Conservation (phyloP, 2,113 vertebrate genomes). For the Anhinga anhinga region DNA sequence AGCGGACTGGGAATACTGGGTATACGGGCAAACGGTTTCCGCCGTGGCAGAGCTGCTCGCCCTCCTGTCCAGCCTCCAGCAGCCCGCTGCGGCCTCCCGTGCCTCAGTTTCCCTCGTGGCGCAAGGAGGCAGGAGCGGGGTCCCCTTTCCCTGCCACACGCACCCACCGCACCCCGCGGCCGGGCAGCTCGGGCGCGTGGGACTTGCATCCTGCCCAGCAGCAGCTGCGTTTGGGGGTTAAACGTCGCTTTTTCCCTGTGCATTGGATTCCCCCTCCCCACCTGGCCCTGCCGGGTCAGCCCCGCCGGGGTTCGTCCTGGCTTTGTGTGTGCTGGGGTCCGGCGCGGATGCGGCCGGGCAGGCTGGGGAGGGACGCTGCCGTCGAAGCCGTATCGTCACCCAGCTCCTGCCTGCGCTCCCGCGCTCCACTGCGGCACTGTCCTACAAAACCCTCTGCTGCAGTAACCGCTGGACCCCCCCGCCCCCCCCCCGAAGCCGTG, state of each 20-base stretch:
- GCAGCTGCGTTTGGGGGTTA: background rate
- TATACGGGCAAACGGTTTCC: rapidly evolving
- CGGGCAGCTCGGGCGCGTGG: rapidly evolving
- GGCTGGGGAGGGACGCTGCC: background rate
- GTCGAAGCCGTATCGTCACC: background rate
- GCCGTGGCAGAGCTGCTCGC: rapidly evolving
- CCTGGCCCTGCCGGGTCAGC: rapidly evolving
- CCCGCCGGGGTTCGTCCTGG: background rate
- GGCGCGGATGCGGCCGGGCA: rapidly evolving
- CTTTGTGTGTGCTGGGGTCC: rapidly evolving
- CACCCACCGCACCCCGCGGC: background rate
- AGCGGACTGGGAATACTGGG: background rate
- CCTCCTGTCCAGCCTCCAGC: background rate
- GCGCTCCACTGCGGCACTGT: slow-evolving; percentile 43
- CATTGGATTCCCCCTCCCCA: background rate
- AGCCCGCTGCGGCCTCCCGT: rapidly evolving
- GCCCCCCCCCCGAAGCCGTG: background rate
- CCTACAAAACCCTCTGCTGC: slow-evolving; percentile 65
- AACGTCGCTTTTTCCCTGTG: background rate
- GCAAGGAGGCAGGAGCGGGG: background rate
- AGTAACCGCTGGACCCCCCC: background rate
- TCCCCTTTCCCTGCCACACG: background rate
- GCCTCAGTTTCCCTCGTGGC: background rate
- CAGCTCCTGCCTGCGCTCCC: background rate
- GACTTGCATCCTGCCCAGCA: background rate